Base-by-base conservation (phyloP, 1,140 invertebrate genomes). In the Conus ventricosus region DNA sequence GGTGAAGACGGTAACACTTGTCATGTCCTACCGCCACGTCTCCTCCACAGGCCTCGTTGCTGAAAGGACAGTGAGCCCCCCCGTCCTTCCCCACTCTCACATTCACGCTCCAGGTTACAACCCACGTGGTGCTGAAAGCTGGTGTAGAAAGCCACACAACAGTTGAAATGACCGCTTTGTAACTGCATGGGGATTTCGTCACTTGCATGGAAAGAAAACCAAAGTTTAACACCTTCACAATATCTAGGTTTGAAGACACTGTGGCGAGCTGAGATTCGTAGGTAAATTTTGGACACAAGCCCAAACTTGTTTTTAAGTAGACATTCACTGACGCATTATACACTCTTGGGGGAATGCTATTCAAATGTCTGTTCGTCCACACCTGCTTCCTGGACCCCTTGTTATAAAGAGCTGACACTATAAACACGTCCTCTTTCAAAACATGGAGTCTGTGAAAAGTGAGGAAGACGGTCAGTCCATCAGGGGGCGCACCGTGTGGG, bases 61-160 rank as follows among this genome's bases (percentile, higher is more conserved):
- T 84, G 83, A 67, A 84, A 55, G 57, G 57, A 84, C 83, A 84
- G 55, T 8, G 83, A 10, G 55, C 54, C 25, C 83, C 83, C 83
- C 67, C 83, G 83, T 84, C 83, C 83, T 84, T 84, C 83, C 5
- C 83, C 83, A 8, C 83, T 57, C 63, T 67, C 54, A 25, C 83
- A 84, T 17, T 84, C 83, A 6, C 4, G 57, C 5, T 63, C 67
- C 57, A 84, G n/a, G 27, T 84, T 67, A 27, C 83, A 84, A 17
- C 67, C 23, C 17, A 84, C 55, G n/a, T 84, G 83, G 11, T n/a
- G 83, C 20, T 84, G 63, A 17, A 63, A 84, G 11, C 10, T 39
- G 83, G 15, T 39, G 83, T 84, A 84, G 55, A 5, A 4, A 2
- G 83, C 10, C 23, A 63, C 55, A 7, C 57, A 84, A 63, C 83